Percentiles rank a stretch among this genome's conserved stretches.
Conservation (phyloP, 2,888 invertebrate species). For the Ormia ochracea region DNA sequence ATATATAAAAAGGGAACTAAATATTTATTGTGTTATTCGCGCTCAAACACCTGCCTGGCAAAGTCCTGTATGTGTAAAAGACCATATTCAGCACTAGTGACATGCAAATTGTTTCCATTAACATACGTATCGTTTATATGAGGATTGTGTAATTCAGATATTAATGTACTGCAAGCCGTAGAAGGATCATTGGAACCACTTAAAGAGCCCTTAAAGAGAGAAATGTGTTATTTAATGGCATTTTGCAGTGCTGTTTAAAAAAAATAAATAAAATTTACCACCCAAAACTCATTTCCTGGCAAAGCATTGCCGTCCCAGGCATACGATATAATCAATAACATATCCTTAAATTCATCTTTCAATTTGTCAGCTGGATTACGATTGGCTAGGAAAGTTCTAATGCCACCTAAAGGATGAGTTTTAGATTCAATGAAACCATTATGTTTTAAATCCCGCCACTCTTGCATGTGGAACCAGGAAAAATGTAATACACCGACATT, state of each 20-base stretch:
- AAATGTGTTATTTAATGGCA: not conserved
- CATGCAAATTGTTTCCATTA: constrained; percentile 77
- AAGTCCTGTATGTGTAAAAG: constrained; percentile 71
- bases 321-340: constrained; percentile 80
- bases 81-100: constrained; percentile 74
- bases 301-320: constrained; percentile 84
- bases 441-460: constrained; percentile 77
- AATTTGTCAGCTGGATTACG: constrained; percentile 79
- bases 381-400: constrained; percentile 77
- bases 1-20: not conserved
- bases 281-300: constrained; percentile 84
- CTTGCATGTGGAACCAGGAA: constrained; percentile 78
- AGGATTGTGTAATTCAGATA: constrained; percentile 80
- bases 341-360: constrained; percentile 74
- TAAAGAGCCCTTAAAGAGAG: constrained; percentile 68
- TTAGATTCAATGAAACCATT: constrained; percentile 70
- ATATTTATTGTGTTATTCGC: too few species aligned
- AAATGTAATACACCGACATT: constrained; percentile 81
- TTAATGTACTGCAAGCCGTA: constrained; percentile 79
- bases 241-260: not conserved
- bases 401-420: constrained; percentile 72
- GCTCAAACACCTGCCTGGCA: constrained; percentile 44
- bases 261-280: constrained; percentile 69
- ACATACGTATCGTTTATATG: constrained; percentile 78
- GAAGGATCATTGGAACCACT: constrained; percentile 78